Evolutionary conservation across 1,140 invertebrate genomes (phyloP).

Genomic region (Drosophila setifemur): DNA sequence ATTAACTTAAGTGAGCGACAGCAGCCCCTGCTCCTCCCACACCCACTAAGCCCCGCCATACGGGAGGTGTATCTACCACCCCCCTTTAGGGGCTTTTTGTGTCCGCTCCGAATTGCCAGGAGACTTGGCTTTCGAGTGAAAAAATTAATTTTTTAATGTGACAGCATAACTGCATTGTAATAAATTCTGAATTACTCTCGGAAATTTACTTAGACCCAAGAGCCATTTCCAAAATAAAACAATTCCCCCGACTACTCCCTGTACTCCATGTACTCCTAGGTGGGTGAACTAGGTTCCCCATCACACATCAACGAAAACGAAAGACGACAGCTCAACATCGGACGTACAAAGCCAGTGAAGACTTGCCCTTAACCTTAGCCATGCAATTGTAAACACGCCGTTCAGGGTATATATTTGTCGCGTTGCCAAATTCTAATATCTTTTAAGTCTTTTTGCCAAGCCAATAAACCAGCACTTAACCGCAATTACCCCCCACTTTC

Average conservation of each 20-base stretch:
- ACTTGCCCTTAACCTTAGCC: slow-evolving; percentile 52
- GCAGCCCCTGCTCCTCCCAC: background rate
- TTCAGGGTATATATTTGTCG: slow-evolving; percentile 25
- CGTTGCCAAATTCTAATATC: slow-evolving; percentile 64
- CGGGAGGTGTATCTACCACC: slow-evolving; percentile 11
- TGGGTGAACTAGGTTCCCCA: no score
- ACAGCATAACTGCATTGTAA: no score
- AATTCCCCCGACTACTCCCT: background rate
- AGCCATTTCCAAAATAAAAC: no score
- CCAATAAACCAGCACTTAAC: slow-evolving; percentile 80
- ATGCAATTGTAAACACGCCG: slow-evolving; percentile 9
- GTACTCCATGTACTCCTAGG: no score
- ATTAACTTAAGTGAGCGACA: slow-evolving; percentile 77
- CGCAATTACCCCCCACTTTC: slow-evolving; percentile 77
- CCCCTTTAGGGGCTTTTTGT: slow-evolving; percentile 6
- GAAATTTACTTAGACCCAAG: no score
- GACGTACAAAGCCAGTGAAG: slow-evolving; percentile 16
- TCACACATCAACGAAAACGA: background rate
- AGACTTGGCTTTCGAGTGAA: slow-evolving; percentile 75
- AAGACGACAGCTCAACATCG: slow-evolving; percentile 1
- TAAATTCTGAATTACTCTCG: no score
- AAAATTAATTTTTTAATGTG: slow-evolving; percentile 70
- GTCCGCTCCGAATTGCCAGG: slow-evolving; percentile 49
- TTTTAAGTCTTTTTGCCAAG: slow-evolving; percentile 76
- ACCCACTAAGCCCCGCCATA: no score